Evolutionary conservation across 2,797 vertebrate species (phyloP).

Genomic region (Pipistrellus nathusii): DNA sequence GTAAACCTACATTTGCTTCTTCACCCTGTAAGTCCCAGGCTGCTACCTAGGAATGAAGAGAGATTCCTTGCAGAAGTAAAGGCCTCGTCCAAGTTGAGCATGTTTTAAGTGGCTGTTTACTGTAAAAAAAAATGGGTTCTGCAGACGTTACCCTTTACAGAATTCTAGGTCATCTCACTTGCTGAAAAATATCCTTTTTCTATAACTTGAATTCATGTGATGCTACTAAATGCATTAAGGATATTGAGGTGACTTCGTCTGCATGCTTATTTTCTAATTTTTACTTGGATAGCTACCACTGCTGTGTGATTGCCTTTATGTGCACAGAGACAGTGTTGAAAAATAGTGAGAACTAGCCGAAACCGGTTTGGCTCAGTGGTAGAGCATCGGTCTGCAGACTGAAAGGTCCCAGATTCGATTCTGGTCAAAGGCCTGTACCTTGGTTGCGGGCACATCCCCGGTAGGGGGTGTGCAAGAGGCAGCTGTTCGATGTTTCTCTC

Average conservation of each 20-base stretch:
- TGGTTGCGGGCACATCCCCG: too few species aligned
- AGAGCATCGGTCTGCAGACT: too few species aligned
- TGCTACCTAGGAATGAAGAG: not conserved
- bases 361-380: too few species aligned
- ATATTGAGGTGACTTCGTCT: not conserved
- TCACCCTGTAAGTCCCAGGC: not conserved
- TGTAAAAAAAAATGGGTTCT: conserved; percentile 26
- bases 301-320: not conserved
- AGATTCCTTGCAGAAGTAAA: not conserved
- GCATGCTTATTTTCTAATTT: not conserved
- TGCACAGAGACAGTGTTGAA: not conserved
- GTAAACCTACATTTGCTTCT: not conserved
- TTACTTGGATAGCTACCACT: not conserved
- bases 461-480: too few species aligned
- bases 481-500: too few species aligned
- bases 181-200: not conserved
- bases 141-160: not conserved
- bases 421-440: too few species aligned
- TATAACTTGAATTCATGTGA: not conserved
- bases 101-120: not conserved
- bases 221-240: not conserved
- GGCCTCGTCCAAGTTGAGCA: not conserved
- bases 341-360: not conserved
- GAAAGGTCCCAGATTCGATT: too few species aligned
- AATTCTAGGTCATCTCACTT: not conserved